Evolutionary conservation across 2,113 vertebrate species (phyloP).

Genomic region (Shinisaurus crocodilurus): DNA sequence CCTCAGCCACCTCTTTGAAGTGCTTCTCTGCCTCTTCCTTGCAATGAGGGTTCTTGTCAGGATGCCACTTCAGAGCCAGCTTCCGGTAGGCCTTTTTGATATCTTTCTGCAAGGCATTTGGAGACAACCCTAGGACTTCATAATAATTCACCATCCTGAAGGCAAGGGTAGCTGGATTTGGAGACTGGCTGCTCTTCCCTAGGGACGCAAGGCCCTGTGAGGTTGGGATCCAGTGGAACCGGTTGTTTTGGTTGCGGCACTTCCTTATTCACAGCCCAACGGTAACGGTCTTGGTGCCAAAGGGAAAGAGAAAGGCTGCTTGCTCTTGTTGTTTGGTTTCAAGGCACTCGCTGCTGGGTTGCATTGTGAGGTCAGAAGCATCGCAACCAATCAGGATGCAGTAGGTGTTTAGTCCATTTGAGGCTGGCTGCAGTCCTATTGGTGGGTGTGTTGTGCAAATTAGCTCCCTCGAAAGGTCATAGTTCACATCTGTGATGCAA

Average conservation of each 20-base stretch:
- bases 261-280: slow-evolving; percentile 4
- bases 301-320: slow-evolving; percentile 2
- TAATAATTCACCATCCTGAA: slow-evolving; percentile 81
- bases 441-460: neutral
- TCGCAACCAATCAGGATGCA: slow-evolving; percentile 1
- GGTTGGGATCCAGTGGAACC: slow-evolving; percentile 27
- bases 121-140: slow-evolving; percentile 81
- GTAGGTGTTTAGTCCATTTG: slow-evolving; percentile 2
- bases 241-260: neutral
- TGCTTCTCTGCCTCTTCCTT: slow-evolving; percentile 83
- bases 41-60: slow-evolving; percentile 89
- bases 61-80: slow-evolving; percentile 90
- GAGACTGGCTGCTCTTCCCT: slow-evolving; percentile 17
- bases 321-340: neutral
- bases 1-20: slow-evolving; percentile 75
- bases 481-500: slow-evolving; percentile 27
- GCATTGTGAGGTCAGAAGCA: slow-evolving; percentile 49
- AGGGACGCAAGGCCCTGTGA: neutral
- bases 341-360: slow-evolving; percentile 13
- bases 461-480: neutral
- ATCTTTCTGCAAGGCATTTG: slow-evolving; percentile 79
- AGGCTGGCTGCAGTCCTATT: neutral
- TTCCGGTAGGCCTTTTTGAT: slow-evolving; percentile 92
- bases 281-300: neutral
- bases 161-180: neutral